Evolutionary conservation across 2,888 invertebrate species (phyloP).

Genomic region (Euproctis similis): DNA sequence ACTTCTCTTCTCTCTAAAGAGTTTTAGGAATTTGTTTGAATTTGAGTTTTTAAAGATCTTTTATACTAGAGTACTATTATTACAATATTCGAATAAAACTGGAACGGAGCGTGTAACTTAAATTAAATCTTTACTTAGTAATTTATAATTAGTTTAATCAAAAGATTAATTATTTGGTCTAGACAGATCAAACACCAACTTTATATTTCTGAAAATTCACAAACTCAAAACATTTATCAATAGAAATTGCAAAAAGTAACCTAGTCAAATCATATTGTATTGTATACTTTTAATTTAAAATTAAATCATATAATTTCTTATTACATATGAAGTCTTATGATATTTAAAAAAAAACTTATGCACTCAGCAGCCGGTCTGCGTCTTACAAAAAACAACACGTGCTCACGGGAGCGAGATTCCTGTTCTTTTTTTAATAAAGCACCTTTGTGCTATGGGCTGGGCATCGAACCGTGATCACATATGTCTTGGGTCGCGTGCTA

Average conservation of each 20-base stretch:
- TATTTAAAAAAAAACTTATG: no score
- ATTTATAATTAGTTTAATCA: no score
- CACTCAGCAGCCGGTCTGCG: not conserved
- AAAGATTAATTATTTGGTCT: no score
- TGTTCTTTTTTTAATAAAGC: constrained; percentile 32
- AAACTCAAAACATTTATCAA: no score
- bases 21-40: constrained; percentile 7
- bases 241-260: no score
- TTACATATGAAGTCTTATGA: no score
- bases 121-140: no score
- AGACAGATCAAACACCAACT: no score
- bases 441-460: constrained; percentile 36
- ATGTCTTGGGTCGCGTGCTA: constrained; percentile 45
- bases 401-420: constrained; percentile 47
- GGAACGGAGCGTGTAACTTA: not conserved
- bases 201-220: no score
- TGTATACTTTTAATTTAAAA: no score
- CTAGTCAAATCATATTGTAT: no score
- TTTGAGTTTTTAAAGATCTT: constrained; percentile 5
- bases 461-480: constrained; percentile 36
- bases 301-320: no score
- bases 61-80: not conserved
- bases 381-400: constrained; percentile 32
- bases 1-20: constrained; percentile 8
- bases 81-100: not conserved